Conservation (phyloP, 1,140 invertebrate species). For the Sminthurinus signatus region DNA sequence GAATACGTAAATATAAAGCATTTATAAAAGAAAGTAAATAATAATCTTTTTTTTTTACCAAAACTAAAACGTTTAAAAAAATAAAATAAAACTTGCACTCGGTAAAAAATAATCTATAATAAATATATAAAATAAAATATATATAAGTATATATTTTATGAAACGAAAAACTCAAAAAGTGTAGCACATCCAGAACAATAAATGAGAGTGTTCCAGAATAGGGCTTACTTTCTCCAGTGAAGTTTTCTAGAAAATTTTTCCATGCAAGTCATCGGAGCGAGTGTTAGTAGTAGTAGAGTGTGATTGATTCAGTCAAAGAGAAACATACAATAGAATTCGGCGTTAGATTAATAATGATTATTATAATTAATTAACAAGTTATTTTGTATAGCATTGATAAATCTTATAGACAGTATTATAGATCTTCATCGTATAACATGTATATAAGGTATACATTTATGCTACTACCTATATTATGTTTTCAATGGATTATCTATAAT, state of each 20-base stretch:
- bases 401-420: not conserved
- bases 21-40: no score
- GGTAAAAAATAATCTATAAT: not conserved
- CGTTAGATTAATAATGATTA: slow-evolving; percentile 10
- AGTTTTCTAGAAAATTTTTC: slow-evolving; percentile 60
- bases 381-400: no score
- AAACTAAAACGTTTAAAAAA: no score
- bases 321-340: slow-evolving; percentile 15
- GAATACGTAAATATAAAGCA: no score
- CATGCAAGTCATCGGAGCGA: slow-evolving; percentile 28
- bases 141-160: no score
- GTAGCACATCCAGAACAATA: not conserved
- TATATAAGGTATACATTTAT: not conserved
- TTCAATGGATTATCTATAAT: not conserved
- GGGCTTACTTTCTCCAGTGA: slow-evolving; percentile 79
- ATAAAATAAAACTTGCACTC: no score
- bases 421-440: not conserved
- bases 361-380: not conserved
- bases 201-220: slow-evolving; percentile 5
- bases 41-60: no score
- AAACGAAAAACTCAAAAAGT: no score
- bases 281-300: slow-evolving; percentile 20
- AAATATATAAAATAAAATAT: not conserved
- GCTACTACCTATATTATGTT: not conserved
- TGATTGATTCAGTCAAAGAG: slow-evolving; percentile 22